Evolutionary conservation across 1,140 invertebrate species (phyloP), one percentile per base, ranked within the genome.

Genomic region (Achroia grisella): DNA sequence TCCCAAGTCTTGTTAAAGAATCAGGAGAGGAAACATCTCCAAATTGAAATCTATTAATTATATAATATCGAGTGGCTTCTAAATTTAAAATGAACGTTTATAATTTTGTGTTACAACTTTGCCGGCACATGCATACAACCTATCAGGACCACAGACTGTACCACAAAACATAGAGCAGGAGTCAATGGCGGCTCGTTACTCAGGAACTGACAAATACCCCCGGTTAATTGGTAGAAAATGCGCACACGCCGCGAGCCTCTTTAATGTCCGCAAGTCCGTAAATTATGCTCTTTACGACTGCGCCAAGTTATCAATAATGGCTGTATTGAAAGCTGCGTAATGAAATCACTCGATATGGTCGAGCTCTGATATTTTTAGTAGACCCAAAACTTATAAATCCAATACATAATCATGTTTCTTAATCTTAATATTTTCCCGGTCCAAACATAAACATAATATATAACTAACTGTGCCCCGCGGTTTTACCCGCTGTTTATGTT

Each of bases 271-370:
- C 54, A 23, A 23, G 2, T 23, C 17, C 35, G 58, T 74, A 77
- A 69, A 69, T 72, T 62, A 64, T 53, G 39, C 59, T 40, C 23
- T 77, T 77, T 77, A 77, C 69, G 65, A 72, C 47, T 32, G 45
- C 39, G 44, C 47, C 40, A 32, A 43, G 62, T 61, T 62, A 73
- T 76, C 65, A 76, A 76, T 76, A 73, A 73, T 65, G 42, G 45
- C 44, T n/a, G 61, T 57, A 66, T 65, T 56, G 68, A 64, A 59
- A 57, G 56, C 31, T 28, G 28, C 14, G n/a, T 45, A 52, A 49
- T 57, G 31, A 39, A 52, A 48, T 55, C 32, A 48, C 53, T 12
- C n/a, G 5, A 23, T 23, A 23, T 6, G 2, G 2, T 23, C 17
- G 17, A 3, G n/a, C n/a, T n/a, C n/a, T n/a, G n/a, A n/a, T n/a